phyloP scores from a whole-genome alignment of 2,888 invertebrate genomes.

The Clostera curtula region DNA sequence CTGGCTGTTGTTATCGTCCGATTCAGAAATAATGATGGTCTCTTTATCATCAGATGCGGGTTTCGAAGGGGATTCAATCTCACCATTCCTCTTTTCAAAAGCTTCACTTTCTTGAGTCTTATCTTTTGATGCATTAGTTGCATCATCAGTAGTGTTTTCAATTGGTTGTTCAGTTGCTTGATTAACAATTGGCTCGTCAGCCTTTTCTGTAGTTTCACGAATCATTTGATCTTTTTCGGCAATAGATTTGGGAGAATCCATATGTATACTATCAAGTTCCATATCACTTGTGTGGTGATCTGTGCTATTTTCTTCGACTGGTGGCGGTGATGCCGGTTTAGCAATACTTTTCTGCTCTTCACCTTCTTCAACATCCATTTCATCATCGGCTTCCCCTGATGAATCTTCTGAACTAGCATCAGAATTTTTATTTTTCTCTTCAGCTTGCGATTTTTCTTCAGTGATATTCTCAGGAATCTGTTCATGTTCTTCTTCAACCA shows the following conservation, averaged over 20 bases:
- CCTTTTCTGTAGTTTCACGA: slow-evolving; percentile 42
- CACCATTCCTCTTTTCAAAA: slow-evolving; percentile 41
- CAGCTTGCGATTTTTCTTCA: slow-evolving; percentile 35
- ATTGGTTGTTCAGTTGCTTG: slow-evolving; percentile 20
- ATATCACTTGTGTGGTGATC: slow-evolving; percentile 68
- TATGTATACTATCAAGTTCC: slow-evolving; percentile 67
- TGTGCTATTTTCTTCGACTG: slow-evolving; percentile 58
- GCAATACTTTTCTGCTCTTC: slow-evolving; percentile 55
- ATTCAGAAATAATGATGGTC: slow-evolving; percentile 65
- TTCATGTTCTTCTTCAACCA: slow-evolving; percentile 13
- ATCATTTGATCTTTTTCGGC: slow-evolving; percentile 57
- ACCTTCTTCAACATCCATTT: slow-evolving; percentile 78
- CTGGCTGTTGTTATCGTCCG: slow-evolving; percentile 67
- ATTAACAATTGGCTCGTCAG: slow-evolving; percentile 30
- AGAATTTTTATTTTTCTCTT: slow-evolving; percentile 50
- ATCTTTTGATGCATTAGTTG: slow-evolving; percentile 21
- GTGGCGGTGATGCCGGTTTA: slow-evolving; percentile 51
- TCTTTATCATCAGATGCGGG: slow-evolving; percentile 55
- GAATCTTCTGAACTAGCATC: slow-evolving; percentile 76
- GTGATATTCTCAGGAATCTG: slow-evolving; percentile 27
- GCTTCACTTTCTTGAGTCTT: slow-evolving; percentile 30
- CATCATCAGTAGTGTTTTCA: slow-evolving; percentile 26
- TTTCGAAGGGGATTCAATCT: slow-evolving; percentile 44
- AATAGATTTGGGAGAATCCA: slow-evolving; percentile 63
- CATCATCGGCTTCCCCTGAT: slow-evolving; percentile 79